Conservation (phyloP, 2,888 invertebrate genomes). For the Drosophila lacicola region DNA sequence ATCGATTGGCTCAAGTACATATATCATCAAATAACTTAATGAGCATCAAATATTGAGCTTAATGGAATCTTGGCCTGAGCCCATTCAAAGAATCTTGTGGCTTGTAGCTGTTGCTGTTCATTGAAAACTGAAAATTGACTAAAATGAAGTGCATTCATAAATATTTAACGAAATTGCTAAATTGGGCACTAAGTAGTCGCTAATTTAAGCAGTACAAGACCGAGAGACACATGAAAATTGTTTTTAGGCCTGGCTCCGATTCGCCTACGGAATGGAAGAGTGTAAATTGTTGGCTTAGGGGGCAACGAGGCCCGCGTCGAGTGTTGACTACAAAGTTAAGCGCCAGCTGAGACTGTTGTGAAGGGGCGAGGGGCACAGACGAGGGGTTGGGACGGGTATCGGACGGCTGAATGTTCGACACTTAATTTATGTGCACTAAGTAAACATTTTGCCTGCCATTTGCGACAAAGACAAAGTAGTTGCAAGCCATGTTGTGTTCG, state of each 20-base stretch:
- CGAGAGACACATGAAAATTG: conserved; percentile 49
- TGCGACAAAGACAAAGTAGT: conserved; percentile 77
- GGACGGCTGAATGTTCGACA: conserved; percentile 30
- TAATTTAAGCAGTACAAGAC: conserved; percentile 65
- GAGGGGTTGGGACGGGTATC: not conserved
- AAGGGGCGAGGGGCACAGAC: not conserved
- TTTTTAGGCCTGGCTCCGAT: conserved; percentile 50
- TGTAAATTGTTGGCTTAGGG: conserved; percentile 63
- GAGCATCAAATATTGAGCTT: conserved; percentile 4
- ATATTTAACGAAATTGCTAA: conserved; percentile 73
- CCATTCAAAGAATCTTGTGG: conserved; percentile 58
- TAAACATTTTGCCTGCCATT: conserved; percentile 77
- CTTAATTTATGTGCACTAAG: conserved; percentile 74
- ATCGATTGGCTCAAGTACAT: not conserved
- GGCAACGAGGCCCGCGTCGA: conserved; percentile 14
- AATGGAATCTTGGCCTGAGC: conserved; percentile 9
- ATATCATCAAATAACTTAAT: conserved; percentile 11
- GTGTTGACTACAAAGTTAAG: conserved; percentile 52
- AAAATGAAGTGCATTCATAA: conserved; percentile 68
- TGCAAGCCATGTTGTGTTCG: conserved; percentile 35
- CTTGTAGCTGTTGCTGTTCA: conserved; percentile 28
- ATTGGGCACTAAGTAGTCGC: conserved; percentile 72
- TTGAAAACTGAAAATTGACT: conserved; percentile 38
- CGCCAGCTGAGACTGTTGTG: conserved; percentile 53
- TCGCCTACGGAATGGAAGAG: conserved; percentile 52